phyloP scores from a whole-genome alignment of 64 coral and sea anemone species.

The Actinia tenebrosa region DNA sequence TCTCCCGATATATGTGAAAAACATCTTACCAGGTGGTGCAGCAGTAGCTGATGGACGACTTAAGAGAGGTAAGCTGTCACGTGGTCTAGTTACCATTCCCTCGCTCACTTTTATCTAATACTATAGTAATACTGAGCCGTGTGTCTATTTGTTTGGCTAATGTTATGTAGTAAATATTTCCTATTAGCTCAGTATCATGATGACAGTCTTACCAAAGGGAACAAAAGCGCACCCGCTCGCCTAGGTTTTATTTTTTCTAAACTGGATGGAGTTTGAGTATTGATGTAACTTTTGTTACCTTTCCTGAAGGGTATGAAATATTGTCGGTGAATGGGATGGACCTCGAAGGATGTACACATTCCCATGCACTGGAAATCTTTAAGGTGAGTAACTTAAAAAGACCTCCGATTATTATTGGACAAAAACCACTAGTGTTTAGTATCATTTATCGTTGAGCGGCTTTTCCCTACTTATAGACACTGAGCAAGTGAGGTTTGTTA shows the following conservation, averaged over 20 bases:
- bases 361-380: slow-evolving; percentile 70
- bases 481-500: too few relatives aligned
- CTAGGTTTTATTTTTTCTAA: too few relatives aligned
- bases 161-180: too few relatives aligned
- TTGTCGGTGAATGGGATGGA: slow-evolving; percentile 73
- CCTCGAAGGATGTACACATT: slow-evolving; percentile 53
- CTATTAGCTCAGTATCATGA: too few relatives aligned
- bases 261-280: neutral
- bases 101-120: too few relatives aligned
- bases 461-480: too few relatives aligned
- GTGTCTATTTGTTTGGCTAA: too few relatives aligned
- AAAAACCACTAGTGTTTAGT: too few relatives aligned
- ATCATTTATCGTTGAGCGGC: neutral
- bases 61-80: slow-evolving; percentile 45
- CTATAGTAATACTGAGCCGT: too few relatives aligned
- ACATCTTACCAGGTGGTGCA: slow-evolving; percentile 64
- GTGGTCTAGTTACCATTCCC: neutral
- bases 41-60: slow-evolving; percentile 85
- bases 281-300: neutral
- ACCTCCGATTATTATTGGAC: too few relatives aligned
- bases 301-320: slow-evolving; percentile 69
- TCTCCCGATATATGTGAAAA: slow-evolving; percentile 82
- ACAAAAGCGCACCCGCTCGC: too few relatives aligned
- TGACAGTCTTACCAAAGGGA: too few relatives aligned
- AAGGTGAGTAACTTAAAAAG: slow-evolving; percentile 54